phyloP scores from a whole-genome alignment of 2,888 invertebrate species.

The Metopia argyrocephala region DNA sequence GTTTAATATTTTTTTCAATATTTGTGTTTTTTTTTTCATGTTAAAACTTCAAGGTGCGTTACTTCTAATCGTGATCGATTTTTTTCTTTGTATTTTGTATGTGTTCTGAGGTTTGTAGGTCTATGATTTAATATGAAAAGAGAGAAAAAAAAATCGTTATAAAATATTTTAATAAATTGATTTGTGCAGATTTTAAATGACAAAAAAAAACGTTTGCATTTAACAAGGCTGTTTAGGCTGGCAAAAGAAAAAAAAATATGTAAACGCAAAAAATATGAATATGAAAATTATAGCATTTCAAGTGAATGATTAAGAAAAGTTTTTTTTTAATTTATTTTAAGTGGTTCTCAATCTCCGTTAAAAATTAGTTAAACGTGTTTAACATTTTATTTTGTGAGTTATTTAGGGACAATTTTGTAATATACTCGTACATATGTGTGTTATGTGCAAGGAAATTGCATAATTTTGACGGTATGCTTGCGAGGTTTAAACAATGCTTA shows the following conservation, averaged over 20 bases:
- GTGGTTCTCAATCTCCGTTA: not conserved
- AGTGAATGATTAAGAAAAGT: not conserved
- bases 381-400: no score
- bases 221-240: constrained; percentile 30
- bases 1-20: constrained; percentile 13
- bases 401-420: no score
- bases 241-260: not conserved
- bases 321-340: not conserved
- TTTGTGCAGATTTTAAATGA: constrained; percentile 5
- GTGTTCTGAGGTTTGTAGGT: constrained; percentile 36
- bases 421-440: no score
- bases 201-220: constrained; percentile 9
- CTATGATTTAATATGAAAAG: constrained; percentile 20
- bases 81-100: not conserved
- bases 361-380: not conserved
- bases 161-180: constrained; percentile 38
- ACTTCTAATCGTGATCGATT: constrained; percentile 17
- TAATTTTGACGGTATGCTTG: no score
- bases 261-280: not conserved
- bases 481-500: no score
- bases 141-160: constrained; percentile 18
- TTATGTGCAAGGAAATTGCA: no score
- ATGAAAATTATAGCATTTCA: constrained; percentile 26
- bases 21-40: not conserved
- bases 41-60: constrained; percentile 54